Conservation (phyloP, 2,888 invertebrate genomes). For the Noctua comes region DNA sequence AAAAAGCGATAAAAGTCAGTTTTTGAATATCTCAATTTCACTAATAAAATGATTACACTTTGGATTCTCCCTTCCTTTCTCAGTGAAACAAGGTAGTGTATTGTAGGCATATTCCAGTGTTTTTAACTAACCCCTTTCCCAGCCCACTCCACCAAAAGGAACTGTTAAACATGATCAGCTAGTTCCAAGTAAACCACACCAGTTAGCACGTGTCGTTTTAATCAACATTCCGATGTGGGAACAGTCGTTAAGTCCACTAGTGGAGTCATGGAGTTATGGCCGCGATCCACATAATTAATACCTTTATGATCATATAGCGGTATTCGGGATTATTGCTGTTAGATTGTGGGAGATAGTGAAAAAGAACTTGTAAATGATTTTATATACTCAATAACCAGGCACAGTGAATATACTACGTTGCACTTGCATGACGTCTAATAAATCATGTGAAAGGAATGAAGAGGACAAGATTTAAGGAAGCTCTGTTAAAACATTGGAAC, state of each 20-base stretch:
- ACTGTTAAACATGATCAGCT: background rate
- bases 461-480: background rate
- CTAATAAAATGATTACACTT: background rate
- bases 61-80: background rate
- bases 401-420: background rate
- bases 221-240: slow-evolving; percentile 61
- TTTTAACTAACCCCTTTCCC: background rate
- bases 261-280: slow-evolving; percentile 44
- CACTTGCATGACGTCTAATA: no score
- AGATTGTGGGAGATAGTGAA: slow-evolving; percentile 20
- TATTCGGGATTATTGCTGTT: slow-evolving; percentile 36
- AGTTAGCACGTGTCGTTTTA: slow-evolving; percentile 56
- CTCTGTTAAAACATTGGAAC: background rate
- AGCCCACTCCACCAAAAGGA: background rate
- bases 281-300: slow-evolving; percentile 64
- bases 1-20: background rate
- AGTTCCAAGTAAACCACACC: slow-evolving; percentile 33
- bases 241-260: slow-evolving; percentile 52
- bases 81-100: background rate
- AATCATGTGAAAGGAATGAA: background rate
- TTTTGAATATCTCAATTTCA: background rate
- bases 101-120: background rate
- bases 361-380: slow-evolving; percentile 11
- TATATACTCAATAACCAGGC: background rate
- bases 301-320: slow-evolving; percentile 52